Conservation (phyloP, 1,140 invertebrate genomes). For the Psix sp. region DNA sequence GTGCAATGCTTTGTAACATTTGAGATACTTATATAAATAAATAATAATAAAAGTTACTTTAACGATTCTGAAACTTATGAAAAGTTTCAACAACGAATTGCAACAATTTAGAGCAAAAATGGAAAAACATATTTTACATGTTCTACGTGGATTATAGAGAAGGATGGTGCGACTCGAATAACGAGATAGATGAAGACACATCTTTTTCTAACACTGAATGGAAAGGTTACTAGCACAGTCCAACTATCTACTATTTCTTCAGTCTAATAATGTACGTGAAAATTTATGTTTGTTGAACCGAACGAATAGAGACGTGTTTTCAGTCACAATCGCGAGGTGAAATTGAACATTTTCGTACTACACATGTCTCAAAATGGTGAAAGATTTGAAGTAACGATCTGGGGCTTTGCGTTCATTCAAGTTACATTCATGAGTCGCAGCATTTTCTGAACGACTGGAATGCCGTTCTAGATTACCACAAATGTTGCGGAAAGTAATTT, state of each 20-base stretch:
- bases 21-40: too few relatives aligned
- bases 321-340: conserved; percentile 8
- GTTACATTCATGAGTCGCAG: conserved; percentile 43
- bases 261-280: not conserved
- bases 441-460: conserved; percentile 35
- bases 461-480: conserved; percentile 47
- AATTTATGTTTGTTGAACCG: conserved; percentile 13
- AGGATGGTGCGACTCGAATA: too few relatives aligned
- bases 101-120: too few relatives aligned
- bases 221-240: conserved; percentile 2
- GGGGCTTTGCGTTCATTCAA: conserved; percentile 31
- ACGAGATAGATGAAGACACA: not conserved
- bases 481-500: conserved; percentile 44
- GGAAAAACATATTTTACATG: too few relatives aligned
- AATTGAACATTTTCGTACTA: conserved; percentile 25
- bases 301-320: conserved; percentile 20
- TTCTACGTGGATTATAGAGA: too few relatives aligned
- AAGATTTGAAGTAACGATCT: conserved; percentile 47
- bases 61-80: too few relatives aligned
- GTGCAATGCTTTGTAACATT: too few relatives aligned
- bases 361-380: conserved; percentile 16
- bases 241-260: conserved; percentile 5
- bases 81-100: too few relatives aligned
- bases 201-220: conserved; percentile 4
- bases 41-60: too few relatives aligned